Percentiles rank a stretch among this genome's conserved stretches.
phyloP scores from a whole-genome alignment of 2,113 vertebrate species.

The Myrmophylax atrothorax region DNA sequence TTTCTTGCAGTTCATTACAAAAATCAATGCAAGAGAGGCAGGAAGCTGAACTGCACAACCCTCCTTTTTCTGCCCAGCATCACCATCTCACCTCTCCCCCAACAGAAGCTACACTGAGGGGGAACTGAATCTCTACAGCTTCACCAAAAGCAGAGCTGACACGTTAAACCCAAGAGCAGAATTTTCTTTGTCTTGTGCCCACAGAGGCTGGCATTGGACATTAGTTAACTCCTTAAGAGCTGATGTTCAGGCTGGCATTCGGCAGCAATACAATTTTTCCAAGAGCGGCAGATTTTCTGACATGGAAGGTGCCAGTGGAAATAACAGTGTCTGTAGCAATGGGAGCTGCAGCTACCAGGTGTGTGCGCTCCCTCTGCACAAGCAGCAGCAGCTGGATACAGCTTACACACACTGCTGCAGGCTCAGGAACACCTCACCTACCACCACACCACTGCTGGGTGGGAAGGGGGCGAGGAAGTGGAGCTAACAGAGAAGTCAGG shows the following conservation, averaged over 20 bases:
- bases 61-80: neutral
- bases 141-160: conserved; percentile 9
- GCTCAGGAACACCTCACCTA: neutral
- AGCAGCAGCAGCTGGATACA: neutral
- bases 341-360: neutral
- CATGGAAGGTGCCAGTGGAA: neutral
- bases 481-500: neutral
- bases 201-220: neutral
- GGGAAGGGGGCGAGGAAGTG: neutral
- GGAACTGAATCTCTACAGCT: neutral
- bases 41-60: neutral
- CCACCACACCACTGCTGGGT: neutral
- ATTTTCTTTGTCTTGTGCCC: conserved; percentile 4
- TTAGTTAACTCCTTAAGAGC: neutral
- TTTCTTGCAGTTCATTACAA: conserved; percentile 31
- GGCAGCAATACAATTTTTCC: neutral
- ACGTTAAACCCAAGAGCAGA: neutral
- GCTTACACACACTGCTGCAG: neutral
- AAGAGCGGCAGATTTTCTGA: neutral
- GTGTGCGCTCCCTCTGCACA: neutral
- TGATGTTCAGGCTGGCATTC: neutral
- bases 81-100: neutral
- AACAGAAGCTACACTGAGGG: neutral
- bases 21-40: conserved; percentile 36
- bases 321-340: neutral